These are phyloP conservation scores for Hippocampus comes DNA, from an alignment of 2,113 vertebrate genomes.

Conservation along the genomic window DNA sequence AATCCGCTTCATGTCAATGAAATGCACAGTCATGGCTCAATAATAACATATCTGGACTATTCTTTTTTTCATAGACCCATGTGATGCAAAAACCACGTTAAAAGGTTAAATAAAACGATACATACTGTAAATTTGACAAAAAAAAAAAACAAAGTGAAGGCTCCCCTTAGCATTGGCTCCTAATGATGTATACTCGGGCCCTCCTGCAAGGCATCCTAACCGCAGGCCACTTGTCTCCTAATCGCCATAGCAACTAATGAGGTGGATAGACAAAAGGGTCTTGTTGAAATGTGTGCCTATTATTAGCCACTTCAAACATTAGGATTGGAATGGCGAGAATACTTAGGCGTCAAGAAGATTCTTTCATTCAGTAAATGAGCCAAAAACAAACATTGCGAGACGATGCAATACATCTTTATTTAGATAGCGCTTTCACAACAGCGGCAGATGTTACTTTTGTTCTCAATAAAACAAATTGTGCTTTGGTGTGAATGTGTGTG, in stretches of 20 bases:
- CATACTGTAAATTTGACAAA: neutral
- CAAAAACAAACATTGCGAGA: too few relatives aligned
- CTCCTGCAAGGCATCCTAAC: slow-evolving; percentile 49
- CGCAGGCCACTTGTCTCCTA: slow-evolving; percentile 53
- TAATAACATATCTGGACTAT: slow-evolving; percentile 24
- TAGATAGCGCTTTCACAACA: too few relatives aligned
- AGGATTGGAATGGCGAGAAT: slow-evolving; percentile 36
- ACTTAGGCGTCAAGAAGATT: neutral
- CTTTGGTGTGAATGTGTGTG: too few relatives aligned
- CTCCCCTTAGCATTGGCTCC: slow-evolving; percentile 41
- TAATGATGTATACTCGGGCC: slow-evolving; percentile 65
- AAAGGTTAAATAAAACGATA: too few relatives aligned
- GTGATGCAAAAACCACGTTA: too few relatives aligned
- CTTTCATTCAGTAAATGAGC: neutral
- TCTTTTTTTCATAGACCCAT: too few relatives aligned
- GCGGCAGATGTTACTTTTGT: too few relatives aligned
- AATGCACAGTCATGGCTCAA: slow-evolving; percentile 45
- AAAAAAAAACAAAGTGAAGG: neutral
- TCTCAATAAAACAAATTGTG: too few relatives aligned
- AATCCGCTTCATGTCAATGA: slow-evolving; percentile 38
- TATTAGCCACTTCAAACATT: slow-evolving; percentile 59
- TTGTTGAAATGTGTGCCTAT: slow-evolving; percentile 55
- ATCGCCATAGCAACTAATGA: slow-evolving; percentile 66
- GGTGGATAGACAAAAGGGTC: slow-evolving; percentile 61
- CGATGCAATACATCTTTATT: too few relatives aligned